Evolutionary conservation across 2,113 vertebrate genomes (phyloP), one percentile per base, ranked within the genome.

Genomic region (Coracopsis vasa): DNA sequence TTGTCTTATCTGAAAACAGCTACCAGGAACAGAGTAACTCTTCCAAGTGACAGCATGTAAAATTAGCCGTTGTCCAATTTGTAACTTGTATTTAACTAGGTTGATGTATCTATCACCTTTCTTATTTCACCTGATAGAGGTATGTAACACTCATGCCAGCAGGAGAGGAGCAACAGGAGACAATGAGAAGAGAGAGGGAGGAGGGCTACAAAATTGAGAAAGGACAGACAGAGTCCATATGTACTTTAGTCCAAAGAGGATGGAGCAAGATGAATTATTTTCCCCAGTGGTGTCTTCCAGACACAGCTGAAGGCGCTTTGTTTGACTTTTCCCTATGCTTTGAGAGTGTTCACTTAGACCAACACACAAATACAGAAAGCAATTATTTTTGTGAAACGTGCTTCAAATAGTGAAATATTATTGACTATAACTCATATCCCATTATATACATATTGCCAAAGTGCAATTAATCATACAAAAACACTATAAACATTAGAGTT

Each of bases 391-490:
- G 61, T 42, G 73, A 88, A 93, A 92, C 1, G 0, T 84, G 80
- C 41, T 94, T 80, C 75, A 48, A 80, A 94, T 33, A 73, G 58
- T 29, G 42, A 90, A 91, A 79, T 73, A 82, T 75, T 87, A 79
- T 45, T 85, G 78, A 84, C 78, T 58, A 5, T 44, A 72, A 50
- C 11, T 79, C 1, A 1, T 79, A 62, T 42, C 48, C 39, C 41
- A 37, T 62, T 80, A 60, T 27, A 86, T 45, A 73, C 42, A 42
- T 48, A 83, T 35, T 61, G 62, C 20, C 64, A 77, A 88, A 77
- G 48, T 45, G 79, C 71, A 90, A 83, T 82, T 93, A 92, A 77
- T 92, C 53, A 64, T n/a, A 90, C 31, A 58, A 44, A 93, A 89
- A 54, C 37, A 27, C 65, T 87, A 86, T 60, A 86, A 90, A 83